Evolutionary conservation across 2,797 vertebrate genomes (phyloP), one percentile per base, ranked within the genome.

Genomic region (Antrozous pallidus): DNA sequence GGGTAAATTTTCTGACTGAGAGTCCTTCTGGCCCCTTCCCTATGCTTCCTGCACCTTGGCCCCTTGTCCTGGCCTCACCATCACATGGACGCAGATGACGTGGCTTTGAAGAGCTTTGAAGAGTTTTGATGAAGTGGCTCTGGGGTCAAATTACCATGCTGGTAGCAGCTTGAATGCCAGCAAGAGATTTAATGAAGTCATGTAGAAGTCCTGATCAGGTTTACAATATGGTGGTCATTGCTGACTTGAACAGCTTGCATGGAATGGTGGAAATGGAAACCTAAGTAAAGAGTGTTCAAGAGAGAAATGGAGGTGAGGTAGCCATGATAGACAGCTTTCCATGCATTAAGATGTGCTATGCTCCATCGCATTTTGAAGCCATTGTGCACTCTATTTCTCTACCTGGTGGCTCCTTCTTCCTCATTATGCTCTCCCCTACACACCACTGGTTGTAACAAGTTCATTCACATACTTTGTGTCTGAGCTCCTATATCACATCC

Each of bases 51-150:
- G 14, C 0, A 1, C 7, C 14, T 33, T 10, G 1, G 61, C 9
- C 1, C 14, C 24, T 31, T 31, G 38, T 22, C 0, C 12, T 0
- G 3, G 1, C 4, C 9, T 40, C 70, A 18, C 24, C 18, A 13
- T 3, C 56, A 13, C 11, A 6, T 31, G 5, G n/a, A 86, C 58
- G 1, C 1, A 33, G 47, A 13, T 4, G 18, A 28, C 1, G 0
- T 33, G 22, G 6, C 18, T 58, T 58, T 58, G 56, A 58, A 58
- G 26, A 28, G 6, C 18, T 58, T 58, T 58, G 56, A 58, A 58
- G 26, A 28, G 26, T 28, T 58, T 58, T 58, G 56, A 58, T 58
- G 26, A 49, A 26, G 10, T 47, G 71, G 42, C 14, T 16, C 31
- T 33, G 18, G 38, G 14, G 14, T 5, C 24, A 22, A 33, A 20